phyloP scores from a whole-genome alignment of 2,888 invertebrate species.

The Danaus chrysippus region DNA sequence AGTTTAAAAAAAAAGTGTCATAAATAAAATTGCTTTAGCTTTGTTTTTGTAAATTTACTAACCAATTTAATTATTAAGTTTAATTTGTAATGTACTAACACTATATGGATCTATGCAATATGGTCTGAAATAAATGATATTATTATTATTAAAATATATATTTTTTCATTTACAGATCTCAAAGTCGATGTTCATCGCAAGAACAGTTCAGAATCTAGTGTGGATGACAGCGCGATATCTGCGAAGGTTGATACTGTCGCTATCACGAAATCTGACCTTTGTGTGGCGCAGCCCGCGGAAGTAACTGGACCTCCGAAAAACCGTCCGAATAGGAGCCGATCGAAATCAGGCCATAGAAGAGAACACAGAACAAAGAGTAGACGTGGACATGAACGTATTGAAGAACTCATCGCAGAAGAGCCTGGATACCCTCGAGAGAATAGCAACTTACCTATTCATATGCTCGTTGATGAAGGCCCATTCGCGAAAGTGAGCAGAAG shows the following conservation, averaged over 20 bases:
- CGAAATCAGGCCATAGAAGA: conserved; percentile 56
- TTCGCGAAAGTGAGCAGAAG: conserved; percentile 68
- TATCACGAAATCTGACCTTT: conserved; percentile 63
- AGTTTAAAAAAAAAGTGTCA: too few relatives aligned
- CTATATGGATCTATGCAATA: too few relatives aligned
- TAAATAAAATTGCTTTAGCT: too few relatives aligned
- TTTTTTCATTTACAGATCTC: conserved; percentile 80
- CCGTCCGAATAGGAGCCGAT: conserved; percentile 55
- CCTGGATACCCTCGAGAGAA: conserved; percentile 52
- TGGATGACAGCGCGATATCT: conserved; percentile 81
- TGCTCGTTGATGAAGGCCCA: conserved; percentile 67
- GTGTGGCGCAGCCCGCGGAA: conserved; percentile 52
- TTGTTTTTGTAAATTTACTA: too few relatives aligned
- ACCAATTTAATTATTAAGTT: too few relatives aligned
- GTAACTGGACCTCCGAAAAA: conserved; percentile 54
- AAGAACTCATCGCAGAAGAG: conserved; percentile 63
- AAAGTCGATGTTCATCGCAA: conserved; percentile 96
- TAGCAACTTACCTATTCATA: conserved; percentile 58
- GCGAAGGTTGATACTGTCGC: conserved; percentile 59
- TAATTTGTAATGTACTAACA: too few relatives aligned
- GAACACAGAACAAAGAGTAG: conserved; percentile 53
- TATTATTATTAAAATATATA: too few relatives aligned
- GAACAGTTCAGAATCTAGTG: conserved; percentile 93
- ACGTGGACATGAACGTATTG: conserved; percentile 58
- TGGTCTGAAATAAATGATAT: too few relatives aligned